Base-by-base conservation (phyloP, 2,888 invertebrate genomes). In the Julus scanicus region DNA sequence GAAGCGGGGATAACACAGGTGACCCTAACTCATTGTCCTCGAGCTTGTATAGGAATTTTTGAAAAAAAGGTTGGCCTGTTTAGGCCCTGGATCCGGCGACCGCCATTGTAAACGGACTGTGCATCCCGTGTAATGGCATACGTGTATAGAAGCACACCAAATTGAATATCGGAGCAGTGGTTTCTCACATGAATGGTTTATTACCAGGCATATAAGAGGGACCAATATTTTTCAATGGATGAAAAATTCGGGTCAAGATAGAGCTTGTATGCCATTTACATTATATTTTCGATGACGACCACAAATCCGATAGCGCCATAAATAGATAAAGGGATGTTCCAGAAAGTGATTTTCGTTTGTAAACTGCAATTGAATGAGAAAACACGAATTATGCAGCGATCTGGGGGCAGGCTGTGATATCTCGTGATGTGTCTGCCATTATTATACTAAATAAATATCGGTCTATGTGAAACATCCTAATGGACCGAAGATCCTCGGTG, bases 301-400 rank as follows among this genome's bases (percentile, higher is more conserved):
- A 80, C 80, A 80, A 80, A 80, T 80, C 80, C 80, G 80, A 80
- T 80, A 80, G 80, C 29, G 37, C 80, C 80, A 37, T 80, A 80
- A 80, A 80, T 80, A 80, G 80, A 80, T 80, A 80, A 80, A 37
- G 80, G 80, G 80, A 80, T 80, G 80, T 80, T 80, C 80, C 80
- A 80, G 80, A 80, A 80, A 37, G 80, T 80, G 80, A 80, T 80
- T 80, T 37, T 80, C 80, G 80, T 80, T 80, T 80, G 29, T 37
- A 37, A 80, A 80, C 37, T 13, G 37, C 80, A 80, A 80, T 80
- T 80, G 80, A 80, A 80, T 37, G 80, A 29, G 80, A 80, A 80
- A 37, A 37, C 80, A 15, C 37, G 63, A 71, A 80, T 80, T 80
- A 80, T 80, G 37, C 37, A 15, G 80, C 37, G 37, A 29, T 37